Conservation (phyloP, 2,113 vertebrate genomes). For the Strix uralensis region DNA sequence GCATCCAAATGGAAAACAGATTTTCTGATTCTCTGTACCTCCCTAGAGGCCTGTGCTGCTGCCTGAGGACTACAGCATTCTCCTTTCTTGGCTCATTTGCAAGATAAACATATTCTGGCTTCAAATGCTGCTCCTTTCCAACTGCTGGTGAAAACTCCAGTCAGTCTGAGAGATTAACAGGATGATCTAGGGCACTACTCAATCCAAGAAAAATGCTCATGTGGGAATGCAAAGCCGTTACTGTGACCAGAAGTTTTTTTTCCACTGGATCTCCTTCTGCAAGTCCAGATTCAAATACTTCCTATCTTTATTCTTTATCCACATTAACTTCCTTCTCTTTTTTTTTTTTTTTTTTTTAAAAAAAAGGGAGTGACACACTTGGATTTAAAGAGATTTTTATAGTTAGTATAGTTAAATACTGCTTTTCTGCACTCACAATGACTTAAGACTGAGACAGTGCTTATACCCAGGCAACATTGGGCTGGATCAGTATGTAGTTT, state of each 20-base stretch:
- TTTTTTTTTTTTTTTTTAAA: too few species aligned
- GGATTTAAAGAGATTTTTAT: neutral
- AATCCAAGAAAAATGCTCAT: slow-evolving; percentile 54
- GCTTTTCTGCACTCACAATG: neutral
- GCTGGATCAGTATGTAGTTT: neutral
- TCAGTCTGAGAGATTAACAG: slow-evolving; percentile 31
- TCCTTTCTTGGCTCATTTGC: slow-evolving; percentile 5
- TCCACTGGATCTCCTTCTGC: neutral
- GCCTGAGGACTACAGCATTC: neutral
- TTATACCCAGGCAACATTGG: neutral
- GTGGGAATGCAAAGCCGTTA: slow-evolving; percentile 6
- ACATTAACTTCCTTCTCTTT: neutral
- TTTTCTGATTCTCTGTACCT: neutral
- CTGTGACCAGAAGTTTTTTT: neutral
- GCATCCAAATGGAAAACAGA: slow-evolving; percentile 8
- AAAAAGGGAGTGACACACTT: neutral
- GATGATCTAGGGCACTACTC: slow-evolving; percentile 52
- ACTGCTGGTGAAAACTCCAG: slow-evolving; percentile 19
- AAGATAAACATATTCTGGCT: slow-evolving; percentile 41
- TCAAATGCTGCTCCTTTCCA: slow-evolving; percentile 18
- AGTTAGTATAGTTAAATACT: neutral
- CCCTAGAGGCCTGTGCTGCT: neutral
- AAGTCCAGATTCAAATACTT: slow-evolving; percentile 10
- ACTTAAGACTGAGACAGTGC: neutral
- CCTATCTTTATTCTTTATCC: slow-evolving; percentile 11